Base-by-base conservation (phyloP, 1,140 invertebrate species). In the Mylabris phalerata region DNA sequence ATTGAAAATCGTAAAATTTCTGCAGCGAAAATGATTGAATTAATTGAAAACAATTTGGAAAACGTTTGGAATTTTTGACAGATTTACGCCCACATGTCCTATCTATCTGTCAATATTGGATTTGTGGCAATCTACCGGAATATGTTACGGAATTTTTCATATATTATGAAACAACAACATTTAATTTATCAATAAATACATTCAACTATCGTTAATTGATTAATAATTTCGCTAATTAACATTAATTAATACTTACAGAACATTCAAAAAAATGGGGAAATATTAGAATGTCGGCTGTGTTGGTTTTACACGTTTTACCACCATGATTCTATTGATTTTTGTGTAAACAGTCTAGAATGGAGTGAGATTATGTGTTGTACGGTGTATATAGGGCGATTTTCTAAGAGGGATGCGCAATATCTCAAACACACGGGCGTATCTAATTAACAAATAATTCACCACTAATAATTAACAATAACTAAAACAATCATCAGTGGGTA, bases 51-150 rank as follows among this genome's bases (percentile, higher is more conserved):
- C 10, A 4, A 42, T n/a, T 4, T n/a, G 9, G 9, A 10, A n/a
- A 42, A 42, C 41, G 41, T 42, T 2, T 42, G 41, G 26, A 52
- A 55, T 54, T 62, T 19, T 62, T 62, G 60, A 62, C 60, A 62
- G 55, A 55, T 62, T 57, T 48, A 62, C 66, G 66, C 66, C 66
- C 64, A 67, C 64, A 67, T 64, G 60, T 57, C 19, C 19, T 19
- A 19, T 19, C 19, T 19, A 57, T 48, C 60, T 56, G 50, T 57
- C 51, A 59, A 5, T 32, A 7, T 5, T 32, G 7, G 4, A 32
- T 32, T 32, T 32, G 4, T 19, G 39, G 6, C 6, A 40, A 40
- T 42, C 9, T 56, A 56, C 61, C 59, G 50, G 57, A 66, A 58
- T 62, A 64, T 64, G 64, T 64, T 60, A 57, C 61, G 40, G 52